Percentiles rank a stretch among this genome's conserved stretches.
These are phyloP conservation scores for Drosophila erecta DNA, from an alignment of 1,140 invertebrate genomes.

Conservation along the genomic window DNA sequence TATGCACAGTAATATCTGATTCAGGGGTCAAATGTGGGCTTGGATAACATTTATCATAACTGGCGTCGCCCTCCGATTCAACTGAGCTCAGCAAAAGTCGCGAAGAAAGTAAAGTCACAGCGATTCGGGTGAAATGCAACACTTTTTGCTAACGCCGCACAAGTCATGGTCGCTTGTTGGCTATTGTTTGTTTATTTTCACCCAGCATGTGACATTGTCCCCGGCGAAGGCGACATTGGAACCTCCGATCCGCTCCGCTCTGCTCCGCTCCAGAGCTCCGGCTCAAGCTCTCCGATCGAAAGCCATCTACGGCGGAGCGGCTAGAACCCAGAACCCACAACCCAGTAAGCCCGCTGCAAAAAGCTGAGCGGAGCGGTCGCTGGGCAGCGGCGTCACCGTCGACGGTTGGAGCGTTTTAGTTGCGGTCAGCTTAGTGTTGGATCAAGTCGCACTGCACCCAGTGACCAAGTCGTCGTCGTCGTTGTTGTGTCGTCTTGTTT, in stretches of 20 bases:
- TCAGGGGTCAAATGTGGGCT: constrained; percentile 68
- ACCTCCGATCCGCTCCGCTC: constrained; percentile 28
- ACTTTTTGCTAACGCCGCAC: constrained; percentile 72
- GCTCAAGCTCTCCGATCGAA: constrained; percentile 47
- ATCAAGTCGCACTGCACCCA: constrained; percentile 64
- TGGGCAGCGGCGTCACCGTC: constrained; percentile 27
- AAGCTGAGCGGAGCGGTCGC: constrained; percentile 30
- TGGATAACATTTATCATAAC: constrained; percentile 51
- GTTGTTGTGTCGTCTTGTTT: constrained; percentile 3
- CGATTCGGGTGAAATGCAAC: constrained; percentile 68
- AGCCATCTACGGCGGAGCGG: constrained; percentile 40
- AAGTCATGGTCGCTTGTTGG: constrained; percentile 68
- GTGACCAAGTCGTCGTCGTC: constrained; percentile 52
- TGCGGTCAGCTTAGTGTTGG: constrained; percentile 57
- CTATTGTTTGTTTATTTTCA: constrained; percentile 69
- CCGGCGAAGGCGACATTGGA: constrained; percentile 72
- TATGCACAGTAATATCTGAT: constrained; percentile 30
- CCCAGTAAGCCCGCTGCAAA: constrained; percentile 7
- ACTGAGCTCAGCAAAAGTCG: constrained; percentile 63
- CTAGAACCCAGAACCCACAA: constrained; percentile 11
- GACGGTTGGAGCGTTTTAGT: constrained; percentile 52
- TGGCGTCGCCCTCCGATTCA: constrained; percentile 63
- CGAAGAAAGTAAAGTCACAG: constrained; percentile 75
- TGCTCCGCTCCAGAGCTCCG: background rate
- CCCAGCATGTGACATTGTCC: constrained; percentile 74